Evolutionary conservation across 2,113 vertebrate genomes (phyloP).

Genomic region (Seriola aureovittata): DNA sequence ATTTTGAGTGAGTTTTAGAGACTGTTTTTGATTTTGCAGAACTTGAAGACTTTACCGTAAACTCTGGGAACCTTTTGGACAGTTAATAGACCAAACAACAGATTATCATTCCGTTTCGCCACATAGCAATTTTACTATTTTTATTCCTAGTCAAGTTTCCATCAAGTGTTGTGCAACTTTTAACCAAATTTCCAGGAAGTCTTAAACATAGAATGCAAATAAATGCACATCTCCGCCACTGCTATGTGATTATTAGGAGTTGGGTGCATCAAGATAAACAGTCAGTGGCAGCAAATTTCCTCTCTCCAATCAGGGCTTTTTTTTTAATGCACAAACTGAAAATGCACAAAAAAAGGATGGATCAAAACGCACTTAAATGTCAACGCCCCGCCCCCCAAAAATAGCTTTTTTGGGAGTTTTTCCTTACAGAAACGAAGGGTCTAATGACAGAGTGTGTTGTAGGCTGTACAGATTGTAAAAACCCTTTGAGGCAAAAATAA

Average conservation of each 20-base stretch:
- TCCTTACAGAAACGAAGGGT: too few relatives aligned
- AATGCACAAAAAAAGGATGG: too few relatives aligned
- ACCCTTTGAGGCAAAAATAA: neutral
- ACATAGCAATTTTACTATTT: neutral
- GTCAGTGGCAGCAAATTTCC: neutral
- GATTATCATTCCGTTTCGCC: neutral
- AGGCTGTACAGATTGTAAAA: neutral
- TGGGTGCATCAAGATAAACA: neutral
- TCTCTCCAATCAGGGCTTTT: too few relatives aligned
- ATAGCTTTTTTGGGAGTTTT: too few relatives aligned
- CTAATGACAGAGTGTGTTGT: neutral
- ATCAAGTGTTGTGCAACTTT: neutral
- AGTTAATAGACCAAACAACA: neutral
- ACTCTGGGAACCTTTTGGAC: neutral
- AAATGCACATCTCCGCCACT: neutral
- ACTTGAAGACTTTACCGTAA: neutral
- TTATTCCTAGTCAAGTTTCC: neutral
- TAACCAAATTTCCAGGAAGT: neutral
- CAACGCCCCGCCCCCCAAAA: too few relatives aligned
- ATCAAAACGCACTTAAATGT: too few relatives aligned
- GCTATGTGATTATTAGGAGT: neutral
- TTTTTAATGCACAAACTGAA: too few relatives aligned
- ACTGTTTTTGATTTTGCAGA: neutral
- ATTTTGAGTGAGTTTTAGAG: too few relatives aligned
- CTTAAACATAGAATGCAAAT: neutral